Evolutionary conservation across 1,140 invertebrate genomes (phyloP), one percentile per base, ranked within the genome.

Genomic region (Brachionus angularis): DNA sequence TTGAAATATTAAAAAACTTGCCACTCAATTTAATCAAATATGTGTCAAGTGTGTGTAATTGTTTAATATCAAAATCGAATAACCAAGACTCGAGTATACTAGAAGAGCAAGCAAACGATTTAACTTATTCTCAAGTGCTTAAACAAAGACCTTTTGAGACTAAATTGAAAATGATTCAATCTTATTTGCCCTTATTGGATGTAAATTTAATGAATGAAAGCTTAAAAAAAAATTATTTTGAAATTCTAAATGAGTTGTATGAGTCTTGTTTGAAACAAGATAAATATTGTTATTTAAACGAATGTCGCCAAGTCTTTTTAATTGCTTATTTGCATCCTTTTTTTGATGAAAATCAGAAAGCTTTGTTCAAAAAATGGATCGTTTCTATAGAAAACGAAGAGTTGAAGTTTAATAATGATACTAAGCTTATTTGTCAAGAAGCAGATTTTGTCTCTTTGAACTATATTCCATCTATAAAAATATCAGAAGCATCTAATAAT

Each of bases 111-210:
- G 53, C 53, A 10, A 58, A 58, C 12, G 39, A 29, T 39, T 36
- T 58, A 33, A 39, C 33, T 58, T 58, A 58, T 58, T 58, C 39
- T 42, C 53, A 58, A 25, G 23, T 58, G 18, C 39, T 58, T 10
- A 58, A 58, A 23, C 33, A 58, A n/a, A 16, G 25, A 14, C 53
- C 53, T 23, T 18, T 58, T 23, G 53, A 58, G 16, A 58, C 36
- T 39, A 58, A 58, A 36, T 16, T 58, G 0, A 58, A 58, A 14
- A 58, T 34, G 12, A 12, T 58, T 23, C 36, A 39, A 7, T 39
- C 21, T 23, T 58, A 58, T 25, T 36, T 58, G 34, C 53, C 53
- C 23, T 23, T 58, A 25, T 31, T 58, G 7, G 53, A 58, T 33
- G 39, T 7, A 39, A 58, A 23, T 21, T 18, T 10, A 4, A 18